A percentile compares a stretch with the other conserved stretches of the same genome.
Conservation (phyloP, 1,140 invertebrate species). For the Temnothorax curvispinosus region DNA sequence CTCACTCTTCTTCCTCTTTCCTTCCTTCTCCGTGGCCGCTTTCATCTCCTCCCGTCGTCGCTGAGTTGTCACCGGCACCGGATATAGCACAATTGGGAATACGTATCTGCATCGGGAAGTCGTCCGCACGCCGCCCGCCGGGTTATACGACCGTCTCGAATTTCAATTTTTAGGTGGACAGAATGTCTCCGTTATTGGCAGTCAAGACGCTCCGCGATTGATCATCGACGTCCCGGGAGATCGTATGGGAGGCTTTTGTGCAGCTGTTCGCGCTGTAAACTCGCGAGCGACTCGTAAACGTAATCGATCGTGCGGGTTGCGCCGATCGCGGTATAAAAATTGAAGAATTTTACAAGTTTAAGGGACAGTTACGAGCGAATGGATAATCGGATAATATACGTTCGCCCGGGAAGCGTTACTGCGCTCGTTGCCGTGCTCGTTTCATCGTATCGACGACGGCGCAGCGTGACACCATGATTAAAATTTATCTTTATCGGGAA, state of each 20-base stretch:
- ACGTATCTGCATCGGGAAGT: conserved; percentile 51
- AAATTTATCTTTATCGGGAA: conserved; percentile 34
- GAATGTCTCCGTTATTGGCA: conserved; percentile 29
- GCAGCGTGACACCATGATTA: conserved; percentile 40
- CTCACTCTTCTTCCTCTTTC: conserved; percentile 1
- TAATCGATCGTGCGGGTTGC: conserved; percentile 53
- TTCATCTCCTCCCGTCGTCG: not conserved
- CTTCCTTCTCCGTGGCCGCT: not conserved
- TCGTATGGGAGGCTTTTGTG: not conserved
- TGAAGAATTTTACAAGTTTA: conserved; percentile 56
- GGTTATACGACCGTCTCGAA: conserved; percentile 47
- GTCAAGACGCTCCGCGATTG: conserved; percentile 13
- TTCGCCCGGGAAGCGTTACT: not conserved
- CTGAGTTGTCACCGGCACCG: conserved; percentile 7
- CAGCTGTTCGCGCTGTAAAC: conserved; percentile 62
- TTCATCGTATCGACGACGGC: not conserved
- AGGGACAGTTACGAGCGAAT: conserved; percentile 30
- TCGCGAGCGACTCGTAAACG: conserved; percentile 51
- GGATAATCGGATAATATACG: conserved; percentile 13
- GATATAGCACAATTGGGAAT: conserved; percentile 13
- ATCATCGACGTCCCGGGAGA: not conserved
- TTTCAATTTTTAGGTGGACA: conserved; percentile 61
- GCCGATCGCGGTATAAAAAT: conserved; percentile 41
- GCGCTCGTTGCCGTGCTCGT: conserved; percentile 25
- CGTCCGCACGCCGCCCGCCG: conserved; percentile 5